These are phyloP conservation scores for Trachemys scripta DNA, from an alignment of 2,113 vertebrate genomes.

Conservation along the genomic window DNA sequence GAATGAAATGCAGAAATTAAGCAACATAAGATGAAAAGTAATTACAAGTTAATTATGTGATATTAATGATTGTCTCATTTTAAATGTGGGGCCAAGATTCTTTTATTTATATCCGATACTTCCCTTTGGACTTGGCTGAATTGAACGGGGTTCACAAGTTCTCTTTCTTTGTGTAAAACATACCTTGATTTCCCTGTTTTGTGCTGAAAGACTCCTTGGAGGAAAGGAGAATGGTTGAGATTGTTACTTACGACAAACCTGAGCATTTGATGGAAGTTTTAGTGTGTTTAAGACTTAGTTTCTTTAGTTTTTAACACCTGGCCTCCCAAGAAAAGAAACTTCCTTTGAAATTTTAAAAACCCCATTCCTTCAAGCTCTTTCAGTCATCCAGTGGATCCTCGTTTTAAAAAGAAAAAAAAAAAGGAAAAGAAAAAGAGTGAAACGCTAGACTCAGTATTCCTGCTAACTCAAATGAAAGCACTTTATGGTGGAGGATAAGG, in stretches of 20 bases:
- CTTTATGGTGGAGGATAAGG: not conserved
- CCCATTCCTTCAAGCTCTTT: not conserved
- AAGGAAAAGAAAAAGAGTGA: not conserved
- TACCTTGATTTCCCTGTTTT: accelerated
- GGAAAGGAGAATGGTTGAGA: not conserved
- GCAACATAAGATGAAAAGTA: not conserved
- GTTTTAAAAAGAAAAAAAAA: not conserved
- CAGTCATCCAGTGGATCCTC: not conserved
- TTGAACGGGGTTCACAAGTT: not conserved
- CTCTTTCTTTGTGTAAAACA: not conserved
- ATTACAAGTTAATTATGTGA: not conserved
- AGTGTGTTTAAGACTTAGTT: not conserved
- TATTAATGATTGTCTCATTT: not conserved
- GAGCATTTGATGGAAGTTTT: not conserved
- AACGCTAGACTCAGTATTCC: not conserved
- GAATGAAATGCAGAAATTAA: not conserved
- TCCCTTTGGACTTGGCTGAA: not conserved
- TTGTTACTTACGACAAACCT: not conserved
- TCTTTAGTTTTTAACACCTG: not conserved
- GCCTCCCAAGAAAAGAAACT: not conserved
- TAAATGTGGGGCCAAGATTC: too few relatives aligned
- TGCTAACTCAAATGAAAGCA: not conserved
- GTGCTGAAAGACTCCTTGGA: not conserved
- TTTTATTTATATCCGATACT: not conserved
- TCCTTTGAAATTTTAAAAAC: not conserved